A percentile compares a stretch with the other conserved stretches of the same genome.
phyloP scores from a whole-genome alignment of 2,888 invertebrate species.

The Deilephila elpenor region DNA sequence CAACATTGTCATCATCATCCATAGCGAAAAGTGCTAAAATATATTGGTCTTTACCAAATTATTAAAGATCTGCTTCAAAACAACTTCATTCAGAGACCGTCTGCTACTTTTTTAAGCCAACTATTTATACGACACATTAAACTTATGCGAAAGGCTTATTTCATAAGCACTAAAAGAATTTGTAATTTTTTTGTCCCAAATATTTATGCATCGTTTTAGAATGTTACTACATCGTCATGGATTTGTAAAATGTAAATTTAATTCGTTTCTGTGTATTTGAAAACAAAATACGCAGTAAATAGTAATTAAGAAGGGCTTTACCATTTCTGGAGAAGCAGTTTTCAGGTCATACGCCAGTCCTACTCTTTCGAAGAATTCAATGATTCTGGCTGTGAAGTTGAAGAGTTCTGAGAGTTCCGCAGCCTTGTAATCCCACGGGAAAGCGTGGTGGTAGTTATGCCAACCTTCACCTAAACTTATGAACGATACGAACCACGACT shows the following conservation, averaged over 20 bases:
- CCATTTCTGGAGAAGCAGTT: constrained; percentile 70
- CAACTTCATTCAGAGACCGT: no score
- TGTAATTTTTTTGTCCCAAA: not conserved
- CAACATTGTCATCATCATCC: no score
- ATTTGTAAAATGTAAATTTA: no score
- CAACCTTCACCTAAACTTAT: constrained; percentile 92
- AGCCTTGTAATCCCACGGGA: constrained; percentile 96
- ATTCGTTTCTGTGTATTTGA: no score
- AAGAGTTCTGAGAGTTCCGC: constrained; percentile 90
- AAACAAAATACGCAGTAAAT: no score
- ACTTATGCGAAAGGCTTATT: constrained; percentile 5
- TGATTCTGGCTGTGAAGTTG: constrained; percentile 86
- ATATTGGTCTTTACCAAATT: no score
- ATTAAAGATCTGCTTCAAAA: no score
- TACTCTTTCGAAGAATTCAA: constrained; percentile 84
- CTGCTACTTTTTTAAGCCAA: no score
- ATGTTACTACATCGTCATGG: no score
- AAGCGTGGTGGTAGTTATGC: constrained; percentile 97
- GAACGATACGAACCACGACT: constrained; percentile 89
- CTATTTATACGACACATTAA: no score
- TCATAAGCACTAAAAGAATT: not conserved
- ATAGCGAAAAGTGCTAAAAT: no score
- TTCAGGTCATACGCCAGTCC: constrained; percentile 88
- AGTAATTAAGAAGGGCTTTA: constrained; percentile 40
- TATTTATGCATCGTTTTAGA: not conserved